Evolutionary conservation across 2,113 vertebrate genomes (phyloP), one percentile per base, ranked within the genome.

Genomic region (Anoura caudifer): DNA sequence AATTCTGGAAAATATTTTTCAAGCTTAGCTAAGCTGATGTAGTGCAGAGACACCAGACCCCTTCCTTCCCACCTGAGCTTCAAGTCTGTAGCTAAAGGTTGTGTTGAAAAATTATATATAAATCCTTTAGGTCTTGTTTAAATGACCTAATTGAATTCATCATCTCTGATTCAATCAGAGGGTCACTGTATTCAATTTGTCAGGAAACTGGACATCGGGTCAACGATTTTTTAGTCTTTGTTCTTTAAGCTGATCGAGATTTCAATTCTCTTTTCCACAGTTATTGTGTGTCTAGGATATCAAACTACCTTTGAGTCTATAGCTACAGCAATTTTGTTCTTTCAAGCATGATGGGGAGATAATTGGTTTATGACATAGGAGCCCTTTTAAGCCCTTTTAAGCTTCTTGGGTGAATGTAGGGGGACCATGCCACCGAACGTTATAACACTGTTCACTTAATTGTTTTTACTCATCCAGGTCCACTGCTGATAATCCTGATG

Each of bases 301-400:
- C 93, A 95, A 31, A 77, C 20, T 83, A 76, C 26, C 61, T 85
- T 84, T 82, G 52, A 92, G 38, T 22, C 36, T 73, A 22, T 19
- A 56, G 75, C 69, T 86, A 75, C 3, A 91, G 43, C 47, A 86
- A 86, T 94, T 96, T 95, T 94, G 22, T 94, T 95, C 63, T 81
- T 87, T 94, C 31, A 75, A 95, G 67, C 36, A 59, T 47, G 54
- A 81, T 94, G n/a, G 75, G 69, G 84, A 45, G 38, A 90, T 97
- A 96, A 96, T 91, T 95, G 85, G 80, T 88, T 94, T 96, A 85
- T 84, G 33, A 81, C 41, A 84, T 47, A 36, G 6, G 47, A 79
- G 69, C n/a, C n/a, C n/a, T n/a, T n/a, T n/a, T n/a, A n/a, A n/a
- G n/a, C 76, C 89, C 81, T 95, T 96, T 95, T 94, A 87, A 94